Evolutionary conservation across 2,888 invertebrate species (phyloP).

Genomic region (Dermolepida albohirtum): DNA sequence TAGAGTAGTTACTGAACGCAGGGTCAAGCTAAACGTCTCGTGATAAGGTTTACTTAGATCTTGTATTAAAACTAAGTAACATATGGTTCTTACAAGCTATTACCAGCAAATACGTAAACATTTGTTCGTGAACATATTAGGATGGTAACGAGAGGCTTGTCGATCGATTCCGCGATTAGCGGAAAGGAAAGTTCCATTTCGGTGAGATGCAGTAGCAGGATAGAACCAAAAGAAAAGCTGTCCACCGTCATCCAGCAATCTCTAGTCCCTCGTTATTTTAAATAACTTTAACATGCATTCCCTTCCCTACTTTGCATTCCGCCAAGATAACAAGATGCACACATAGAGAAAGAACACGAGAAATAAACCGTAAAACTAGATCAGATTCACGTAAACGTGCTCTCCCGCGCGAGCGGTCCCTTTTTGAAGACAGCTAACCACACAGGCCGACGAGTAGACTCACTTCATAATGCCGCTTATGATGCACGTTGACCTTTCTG

Average conservation of each 20-base stretch:
- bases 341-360: slow-evolving; percentile 14
- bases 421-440: slow-evolving; percentile 37
- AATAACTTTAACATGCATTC: slow-evolving; percentile 20
- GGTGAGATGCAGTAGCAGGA: slow-evolving; percentile 24
- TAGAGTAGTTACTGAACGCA: too few relatives aligned
- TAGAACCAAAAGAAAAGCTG: slow-evolving; percentile 21
- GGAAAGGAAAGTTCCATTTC: slow-evolving; percentile 30
- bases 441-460: not conserved
- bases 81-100: too few relatives aligned
- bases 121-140: too few relatives aligned
- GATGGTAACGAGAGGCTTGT: not conserved
- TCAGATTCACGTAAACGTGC: slow-evolving; percentile 55
- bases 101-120: too few relatives aligned
- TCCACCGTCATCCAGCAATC: slow-evolving; percentile 16
- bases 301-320: slow-evolving; percentile 41
- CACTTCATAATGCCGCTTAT: slow-evolving; percentile 46
- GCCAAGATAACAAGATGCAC: slow-evolving; percentile 31
- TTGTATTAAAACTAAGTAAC: too few relatives aligned
- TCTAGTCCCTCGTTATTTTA: slow-evolving; percentile 17
- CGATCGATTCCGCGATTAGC: slow-evolving; percentile 16
- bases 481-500: slow-evolving; percentile 52
- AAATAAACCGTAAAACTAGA: slow-evolving; percentile 49
- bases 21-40: too few relatives aligned
- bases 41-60: too few relatives aligned
- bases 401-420: slow-evolving; percentile 29